Evolutionary conservation across 1,140 invertebrate species (phyloP).

Genomic region (Wiebesia pumilae): DNA sequence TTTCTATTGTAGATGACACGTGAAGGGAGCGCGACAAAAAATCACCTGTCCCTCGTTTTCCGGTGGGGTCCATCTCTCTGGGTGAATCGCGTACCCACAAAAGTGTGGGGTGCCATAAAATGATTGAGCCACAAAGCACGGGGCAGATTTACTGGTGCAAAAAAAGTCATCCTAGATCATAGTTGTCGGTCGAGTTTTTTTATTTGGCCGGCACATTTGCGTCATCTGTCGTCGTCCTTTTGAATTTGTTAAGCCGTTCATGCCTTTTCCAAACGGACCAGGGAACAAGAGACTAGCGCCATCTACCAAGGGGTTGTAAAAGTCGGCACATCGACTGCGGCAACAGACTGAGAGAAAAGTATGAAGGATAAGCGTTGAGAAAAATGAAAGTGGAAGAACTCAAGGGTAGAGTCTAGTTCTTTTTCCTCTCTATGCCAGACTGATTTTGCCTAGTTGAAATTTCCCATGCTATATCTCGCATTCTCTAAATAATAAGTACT

Average conservation of each 20-base stretch:
- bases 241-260: constrained; percentile 14
- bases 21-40: neutral
- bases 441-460: neutral
- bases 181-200: neutral
- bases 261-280: neutral
- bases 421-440: constrained; percentile 21
- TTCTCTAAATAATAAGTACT: no score
- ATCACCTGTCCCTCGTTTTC: neutral
- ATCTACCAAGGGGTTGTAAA: constrained; percentile 56
- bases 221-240: constrained; percentile 44
- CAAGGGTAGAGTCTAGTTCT: neutral
- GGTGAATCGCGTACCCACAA: neutral
- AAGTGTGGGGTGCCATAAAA: neutral
- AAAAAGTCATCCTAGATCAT: neutral
- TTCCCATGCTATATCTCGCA: no score
- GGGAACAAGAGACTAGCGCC: constrained; percentile 48
- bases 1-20: neutral
- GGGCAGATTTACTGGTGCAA: neutral
- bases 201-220: neutral
- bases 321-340: constrained; percentile 52
- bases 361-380: constrained; percentile 32
- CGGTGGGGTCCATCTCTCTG: neutral
- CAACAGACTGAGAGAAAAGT: constrained; percentile 37
- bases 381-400: constrained; percentile 24
- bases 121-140: neutral